phyloP scores from a whole-genome alignment of 2,797 vertebrate genomes.

The Epinephelus awoara region DNA sequence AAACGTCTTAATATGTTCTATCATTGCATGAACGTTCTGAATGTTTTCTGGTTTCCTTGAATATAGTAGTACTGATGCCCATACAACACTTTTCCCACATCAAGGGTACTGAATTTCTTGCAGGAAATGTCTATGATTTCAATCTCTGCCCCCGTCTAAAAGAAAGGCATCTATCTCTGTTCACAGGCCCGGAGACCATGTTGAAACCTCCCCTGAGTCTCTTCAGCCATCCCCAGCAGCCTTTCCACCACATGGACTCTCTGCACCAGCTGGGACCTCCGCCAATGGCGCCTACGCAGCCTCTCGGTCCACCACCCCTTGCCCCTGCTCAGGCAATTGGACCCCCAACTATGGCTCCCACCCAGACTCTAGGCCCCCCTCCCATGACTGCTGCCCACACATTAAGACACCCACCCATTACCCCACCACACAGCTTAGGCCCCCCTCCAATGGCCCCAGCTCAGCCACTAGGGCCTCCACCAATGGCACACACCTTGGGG shows the following conservation, averaged over 20 bases:
- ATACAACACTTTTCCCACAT: neutral
- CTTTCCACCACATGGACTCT: conserved; percentile 82
- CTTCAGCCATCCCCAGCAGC: conserved; percentile 86
- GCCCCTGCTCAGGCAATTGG: conserved; percentile 67
- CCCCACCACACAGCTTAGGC: conserved; percentile 69
- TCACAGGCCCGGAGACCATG: conserved; percentile 85
- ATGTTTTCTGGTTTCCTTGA: neutral
- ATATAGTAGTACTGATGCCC: neutral
- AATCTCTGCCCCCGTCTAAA: neutral
- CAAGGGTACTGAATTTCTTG: neutral
- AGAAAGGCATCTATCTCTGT: neutral
- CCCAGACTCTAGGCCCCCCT: conserved; percentile 67
- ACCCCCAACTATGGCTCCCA: conserved; percentile 64
- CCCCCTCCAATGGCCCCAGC: conserved; percentile 71
- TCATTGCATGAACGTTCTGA: neutral
- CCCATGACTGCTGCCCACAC: conserved; percentile 69
- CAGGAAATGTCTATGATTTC: neutral
- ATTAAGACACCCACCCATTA: conserved; percentile 76
- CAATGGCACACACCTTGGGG: conserved; percentile 71
- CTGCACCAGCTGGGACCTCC: conserved; percentile 81
- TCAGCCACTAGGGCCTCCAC: conserved; percentile 71
- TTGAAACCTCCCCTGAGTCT: conserved; percentile 81
- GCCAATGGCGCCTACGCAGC: conserved; percentile 73
- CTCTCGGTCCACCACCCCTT: conserved; percentile 74
- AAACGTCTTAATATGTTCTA: neutral